phyloP scores from a whole-genome alignment of 2,797 vertebrate genomes.

The Sparus aurata region DNA sequence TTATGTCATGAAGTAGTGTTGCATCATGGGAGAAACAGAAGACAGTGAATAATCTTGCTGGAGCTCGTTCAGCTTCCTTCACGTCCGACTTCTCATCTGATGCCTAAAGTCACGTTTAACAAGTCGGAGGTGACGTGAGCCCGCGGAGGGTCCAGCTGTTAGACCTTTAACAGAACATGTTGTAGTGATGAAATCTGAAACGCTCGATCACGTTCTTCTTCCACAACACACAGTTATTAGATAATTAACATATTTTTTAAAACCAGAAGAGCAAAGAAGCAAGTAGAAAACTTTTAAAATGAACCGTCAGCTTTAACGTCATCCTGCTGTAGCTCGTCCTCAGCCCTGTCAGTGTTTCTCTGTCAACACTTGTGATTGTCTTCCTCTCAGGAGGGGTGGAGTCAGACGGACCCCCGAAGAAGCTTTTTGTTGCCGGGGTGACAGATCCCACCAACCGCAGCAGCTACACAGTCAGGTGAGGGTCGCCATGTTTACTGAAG shows the following conservation, averaged over 20 bases:
- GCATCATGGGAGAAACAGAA: no score
- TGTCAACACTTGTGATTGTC: neutral
- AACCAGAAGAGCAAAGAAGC: neutral
- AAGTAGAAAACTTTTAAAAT: neutral
- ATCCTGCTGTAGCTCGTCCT: neutral
- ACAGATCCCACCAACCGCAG: constrained; percentile 82
- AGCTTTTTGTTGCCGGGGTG: constrained; percentile 88
- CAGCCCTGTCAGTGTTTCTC: neutral
- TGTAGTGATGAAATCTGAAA: neutral
- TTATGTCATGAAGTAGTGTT: no score
- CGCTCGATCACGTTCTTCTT: no score
- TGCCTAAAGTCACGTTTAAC: no score
- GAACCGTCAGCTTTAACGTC: neutral
- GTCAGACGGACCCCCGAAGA: constrained; percentile 88
- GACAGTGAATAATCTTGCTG: no score
- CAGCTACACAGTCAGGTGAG: constrained; percentile 85
- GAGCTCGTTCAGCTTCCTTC: no score
- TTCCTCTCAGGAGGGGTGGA: constrained; percentile 83
- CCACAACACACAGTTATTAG: neutral
- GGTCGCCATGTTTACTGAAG: no score
- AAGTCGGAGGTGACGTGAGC: no score
- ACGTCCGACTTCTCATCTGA: no score
- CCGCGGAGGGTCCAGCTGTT: no score
- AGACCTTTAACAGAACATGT: no score
- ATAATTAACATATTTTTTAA: neutral